A percentile compares a stretch with the other conserved stretches of the same genome.
Evolutionary conservation across 2,113 vertebrate genomes (phyloP).

Genomic region (Pseudopodoces humilis): DNA sequence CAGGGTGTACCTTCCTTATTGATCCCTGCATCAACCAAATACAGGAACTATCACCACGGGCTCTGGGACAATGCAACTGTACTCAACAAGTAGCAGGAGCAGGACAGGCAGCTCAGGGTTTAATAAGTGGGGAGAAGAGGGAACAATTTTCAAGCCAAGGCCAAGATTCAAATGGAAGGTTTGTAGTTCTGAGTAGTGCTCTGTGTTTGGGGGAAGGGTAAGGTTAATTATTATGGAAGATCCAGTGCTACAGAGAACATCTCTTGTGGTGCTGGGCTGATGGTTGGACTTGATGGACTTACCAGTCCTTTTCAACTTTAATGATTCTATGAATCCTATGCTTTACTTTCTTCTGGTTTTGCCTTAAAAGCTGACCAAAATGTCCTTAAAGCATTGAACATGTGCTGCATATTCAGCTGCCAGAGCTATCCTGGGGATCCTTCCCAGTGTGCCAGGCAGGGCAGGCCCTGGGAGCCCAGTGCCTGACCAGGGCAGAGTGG

Average conservation of each 20-base stretch:
- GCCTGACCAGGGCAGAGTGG: neutral
- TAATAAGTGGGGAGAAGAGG: neutral
- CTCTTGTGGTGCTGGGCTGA: neutral
- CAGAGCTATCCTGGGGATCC: neutral
- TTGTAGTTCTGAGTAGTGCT: neutral
- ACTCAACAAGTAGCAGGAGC: neutral
- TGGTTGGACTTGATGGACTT: neutral
- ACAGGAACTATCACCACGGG: fast-evolving
- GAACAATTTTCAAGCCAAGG: neutral
- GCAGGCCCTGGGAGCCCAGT: neutral
- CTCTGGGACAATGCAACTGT: neutral
- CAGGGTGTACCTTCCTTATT: neutral
- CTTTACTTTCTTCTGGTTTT: neutral
- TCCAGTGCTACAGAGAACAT: neutral
- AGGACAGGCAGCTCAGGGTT: neutral
- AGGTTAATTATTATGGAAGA: neutral
- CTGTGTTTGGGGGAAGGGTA: neutral
- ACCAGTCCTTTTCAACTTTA: neutral
- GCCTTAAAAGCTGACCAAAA: neutral
- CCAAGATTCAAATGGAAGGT: neutral
- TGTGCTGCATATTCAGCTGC: neutral
- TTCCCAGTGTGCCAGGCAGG: neutral
- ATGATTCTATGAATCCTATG: neutral
- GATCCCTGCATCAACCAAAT: neutral
- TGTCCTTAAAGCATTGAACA: neutral